Base-by-base conservation (phyloP, 1,140 invertebrate species). In the Cardiocondyla obscurior region DNA sequence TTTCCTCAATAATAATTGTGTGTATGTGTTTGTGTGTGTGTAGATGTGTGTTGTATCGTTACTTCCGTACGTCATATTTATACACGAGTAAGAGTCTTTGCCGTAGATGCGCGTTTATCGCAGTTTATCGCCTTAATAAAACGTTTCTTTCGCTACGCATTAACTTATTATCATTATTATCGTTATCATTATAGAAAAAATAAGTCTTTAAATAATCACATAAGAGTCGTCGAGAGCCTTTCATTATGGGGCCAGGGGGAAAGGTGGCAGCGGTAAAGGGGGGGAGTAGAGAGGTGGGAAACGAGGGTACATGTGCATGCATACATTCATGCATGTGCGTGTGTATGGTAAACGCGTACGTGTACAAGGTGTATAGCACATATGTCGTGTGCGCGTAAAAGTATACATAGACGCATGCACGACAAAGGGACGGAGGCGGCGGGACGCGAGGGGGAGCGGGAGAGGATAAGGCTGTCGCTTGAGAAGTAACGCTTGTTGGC, bases 191-290 rank as follows among this genome's bases (percentile, higher is more conserved):
- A 93, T 93, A 93, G 92, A 93, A 93, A 93, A 93, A 93, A 93
- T 93, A 93, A 93, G 93, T 93, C 93, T 93, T 93, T 93, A 93
- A 93, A 93, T 93, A 93, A 93, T 93, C 91, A 93, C 92, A 93
- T 93, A 93, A 93, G 88, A 93, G 90, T 91, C 85, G 84, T 88
- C 90, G 88, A 93, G 88, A 93, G 90, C 86, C 89, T 90, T 90
- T 86, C 53, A 60, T 64, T 58, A 30, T 14, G 10, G 44, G 58
- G 6, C 8, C 0, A 5, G 39, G 74, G 4, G 14, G 6, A 57
- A 19, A 72, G 25, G 39, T 30, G 22, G 16, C 42, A 44, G 4
- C 22, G 33, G 30, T 33, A 8, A 12, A 8, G 5, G 30, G 1
- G 12, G 22, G 7, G 0, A 19, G 14, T 36, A n/a, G 22, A 42